Evolutionary conservation across 2,888 invertebrate species (phyloP), one percentile per base, ranked within the genome.

Genomic region (Deilephila elpenor): DNA sequence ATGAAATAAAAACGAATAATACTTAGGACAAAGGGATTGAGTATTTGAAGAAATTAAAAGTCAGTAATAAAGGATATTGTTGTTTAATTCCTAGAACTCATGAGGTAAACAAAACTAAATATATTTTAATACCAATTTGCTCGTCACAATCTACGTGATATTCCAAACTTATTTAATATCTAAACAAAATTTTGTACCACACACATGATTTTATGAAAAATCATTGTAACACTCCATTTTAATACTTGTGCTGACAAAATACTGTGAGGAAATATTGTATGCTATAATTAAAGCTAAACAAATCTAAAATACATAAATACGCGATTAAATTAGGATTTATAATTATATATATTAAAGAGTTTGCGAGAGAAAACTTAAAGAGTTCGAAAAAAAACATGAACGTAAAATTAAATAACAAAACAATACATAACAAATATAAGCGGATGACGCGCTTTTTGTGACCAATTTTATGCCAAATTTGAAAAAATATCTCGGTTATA

Each of bases 61-160:
- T 75, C 81, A 80, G 74, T 72, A 80, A 86, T 89, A 67, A 67
- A 87, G 89, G 88, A 93, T 92, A 92, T 89, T 93, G 88, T 91
- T 85, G 87, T 93, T 94, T 94, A 90, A 89, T 94, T 92, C 89
- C 94, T 94, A 94, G 89, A 93, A 93, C 90, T 93, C 93, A 93
- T 94, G 94, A 94, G 94, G 94, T 94, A 94, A 94, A 93, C 93
- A 93, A 92, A 85, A 87, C 94, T 93, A 93, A 87, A 88, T 93
- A 92, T 90, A 85, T 90, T 85, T 78, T 78, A 78, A 88, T 89
- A 91, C 91, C 91, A 93, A 92, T 91, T 71, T 78, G 82, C 82
- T 85, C 85, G 79, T 85, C 86, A 73, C 60, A 62, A 34, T 53
- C 61, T 62, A 62, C n/a, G n/a, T 73, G 64, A 70, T 44, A 61